phyloP scores from a whole-genome alignment of 2,113 vertebrate genomes.

The Ondatra zibethicus region DNA sequence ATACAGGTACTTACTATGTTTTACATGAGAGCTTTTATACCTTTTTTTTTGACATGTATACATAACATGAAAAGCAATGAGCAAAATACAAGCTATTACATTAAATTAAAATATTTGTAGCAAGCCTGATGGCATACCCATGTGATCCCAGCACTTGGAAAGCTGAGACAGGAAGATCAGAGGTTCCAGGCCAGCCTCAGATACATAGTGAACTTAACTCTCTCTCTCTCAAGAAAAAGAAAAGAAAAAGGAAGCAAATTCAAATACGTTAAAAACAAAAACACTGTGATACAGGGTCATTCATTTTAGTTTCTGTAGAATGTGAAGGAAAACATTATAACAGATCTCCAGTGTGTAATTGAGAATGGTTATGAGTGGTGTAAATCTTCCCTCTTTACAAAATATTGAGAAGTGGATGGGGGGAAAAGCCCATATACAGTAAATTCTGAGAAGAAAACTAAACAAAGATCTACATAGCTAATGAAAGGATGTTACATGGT shows the following conservation, averaged over 20 bases:
- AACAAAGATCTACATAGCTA: not conserved
- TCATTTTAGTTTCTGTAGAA: slow-evolving; percentile 35
- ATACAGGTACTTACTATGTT: not conserved
- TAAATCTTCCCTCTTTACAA: not conserved
- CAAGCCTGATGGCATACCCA: not conserved
- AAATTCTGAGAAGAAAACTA: slow-evolving; percentile 31
- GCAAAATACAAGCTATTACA: not conserved
- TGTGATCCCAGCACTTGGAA: not conserved
- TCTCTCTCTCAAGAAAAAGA: not conserved
- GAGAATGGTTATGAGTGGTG: not conserved
- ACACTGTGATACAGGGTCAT: not conserved
- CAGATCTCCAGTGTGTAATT: not conserved
- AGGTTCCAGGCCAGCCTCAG: not conserved
- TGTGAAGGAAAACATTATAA: slow-evolving; percentile 36
- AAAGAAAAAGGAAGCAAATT: not conserved
- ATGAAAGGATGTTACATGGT: not conserved
- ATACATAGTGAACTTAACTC: too few species aligned
- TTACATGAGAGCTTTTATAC: slow-evolving; percentile 8
- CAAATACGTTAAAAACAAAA: not conserved
- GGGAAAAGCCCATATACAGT: not conserved
- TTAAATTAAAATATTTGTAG: slow-evolving; percentile 55
- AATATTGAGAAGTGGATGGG: not conserved
- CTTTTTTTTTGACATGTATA: not conserved
- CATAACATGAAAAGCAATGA: slow-evolving; percentile 25
- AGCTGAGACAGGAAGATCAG: not conserved